Conservation (phyloP, 2,113 vertebrate genomes). For the Toxotes chatareus region DNA sequence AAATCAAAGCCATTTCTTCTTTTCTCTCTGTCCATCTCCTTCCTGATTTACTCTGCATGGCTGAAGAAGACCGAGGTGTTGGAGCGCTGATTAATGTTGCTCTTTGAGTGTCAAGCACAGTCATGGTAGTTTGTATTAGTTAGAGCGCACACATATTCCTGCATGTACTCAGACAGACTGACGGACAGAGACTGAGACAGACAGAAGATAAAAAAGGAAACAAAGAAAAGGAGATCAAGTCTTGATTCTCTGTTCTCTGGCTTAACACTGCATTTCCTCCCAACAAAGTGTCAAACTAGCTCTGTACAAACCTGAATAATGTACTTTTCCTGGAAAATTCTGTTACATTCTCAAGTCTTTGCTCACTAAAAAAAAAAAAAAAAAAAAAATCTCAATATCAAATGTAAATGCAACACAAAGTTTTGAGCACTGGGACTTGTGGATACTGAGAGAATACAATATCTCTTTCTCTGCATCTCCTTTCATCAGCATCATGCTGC, state of each 20-base stretch:
- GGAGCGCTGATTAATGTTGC: constrained; percentile 76
- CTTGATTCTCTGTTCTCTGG: constrained; percentile 39
- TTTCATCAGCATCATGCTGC: constrained; percentile 58
- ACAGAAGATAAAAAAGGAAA: constrained; percentile 16
- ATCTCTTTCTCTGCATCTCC: constrained; percentile 34
- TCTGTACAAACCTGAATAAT: constrained; percentile 40
- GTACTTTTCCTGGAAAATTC: constrained; percentile 51
- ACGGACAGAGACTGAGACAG: not conserved
- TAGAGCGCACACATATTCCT: constrained; percentile 48
- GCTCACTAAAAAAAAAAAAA: constrained; percentile 34
- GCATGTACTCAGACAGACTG: constrained; percentile 28
- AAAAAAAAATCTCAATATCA: constrained; percentile 35
- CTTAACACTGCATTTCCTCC: constrained; percentile 41
- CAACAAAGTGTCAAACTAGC: constrained; percentile 16
- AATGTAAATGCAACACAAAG: constrained; percentile 48
- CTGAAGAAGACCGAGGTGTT: constrained; percentile 61
- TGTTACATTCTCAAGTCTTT: constrained; percentile 52
- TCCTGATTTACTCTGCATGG: constrained; percentile 74
- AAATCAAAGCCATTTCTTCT: constrained; percentile 77
- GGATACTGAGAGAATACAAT: constrained; percentile 36
- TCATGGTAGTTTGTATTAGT: constrained; percentile 67
- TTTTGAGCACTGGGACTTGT: constrained; percentile 41
- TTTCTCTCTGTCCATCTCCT: constrained; percentile 71
- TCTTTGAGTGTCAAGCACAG: constrained; percentile 61
- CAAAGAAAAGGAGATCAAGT: constrained; percentile 40